Evolutionary conservation across 1,140 invertebrate species (phyloP), one percentile per base, ranked within the genome.

Genomic region (Eumaeus atala): DNA sequence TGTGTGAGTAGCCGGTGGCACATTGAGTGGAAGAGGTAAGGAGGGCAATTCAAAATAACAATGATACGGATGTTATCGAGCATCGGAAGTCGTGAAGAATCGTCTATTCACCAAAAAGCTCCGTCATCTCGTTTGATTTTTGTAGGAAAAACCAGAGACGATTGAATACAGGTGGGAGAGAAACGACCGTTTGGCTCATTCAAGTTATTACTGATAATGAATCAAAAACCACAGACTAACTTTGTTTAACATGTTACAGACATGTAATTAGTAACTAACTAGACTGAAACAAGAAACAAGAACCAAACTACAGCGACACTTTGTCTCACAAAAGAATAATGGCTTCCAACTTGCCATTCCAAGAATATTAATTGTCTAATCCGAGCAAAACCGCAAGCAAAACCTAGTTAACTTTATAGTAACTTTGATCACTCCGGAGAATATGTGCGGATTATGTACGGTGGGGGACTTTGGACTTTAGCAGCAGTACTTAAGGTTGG

Each of bases 281-380:
- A 44, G 40, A 6, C 14, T 14, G 3, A 4, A 16, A 14, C 8
- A 44, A 7, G 9, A 16, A 16, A 40, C 12, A 12, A 44, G 8
- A 44, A 16, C 14, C 40, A 44, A 44, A 44, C 40, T 44, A 9
- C 7, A 16, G 14, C 7, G 40, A 44, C 14, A 44, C 40, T 16
- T 14, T 44, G 14, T 16, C 40, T 16, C 14, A 40, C 38, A 8
- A 44, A 44, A 44, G 40, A 44, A 44, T 16, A 9, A 44, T 44
- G 40, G 40, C 40, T 16, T 14, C 40, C 40, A 17, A 42, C 40
- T 42, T 16, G 16, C 40, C 14, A 44, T 44, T 9, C 40, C 16
- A 16, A 44, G 40, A 44, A 16, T 44, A 44, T 44, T 44, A 44
- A 44, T 44, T 44, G 40, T 44, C 40, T 44, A 44, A 44, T 44